These are phyloP conservation scores for Drosophila yakuba DNA, from an alignment of 1,140 invertebrate genomes.

Conservation along the genomic window DNA sequence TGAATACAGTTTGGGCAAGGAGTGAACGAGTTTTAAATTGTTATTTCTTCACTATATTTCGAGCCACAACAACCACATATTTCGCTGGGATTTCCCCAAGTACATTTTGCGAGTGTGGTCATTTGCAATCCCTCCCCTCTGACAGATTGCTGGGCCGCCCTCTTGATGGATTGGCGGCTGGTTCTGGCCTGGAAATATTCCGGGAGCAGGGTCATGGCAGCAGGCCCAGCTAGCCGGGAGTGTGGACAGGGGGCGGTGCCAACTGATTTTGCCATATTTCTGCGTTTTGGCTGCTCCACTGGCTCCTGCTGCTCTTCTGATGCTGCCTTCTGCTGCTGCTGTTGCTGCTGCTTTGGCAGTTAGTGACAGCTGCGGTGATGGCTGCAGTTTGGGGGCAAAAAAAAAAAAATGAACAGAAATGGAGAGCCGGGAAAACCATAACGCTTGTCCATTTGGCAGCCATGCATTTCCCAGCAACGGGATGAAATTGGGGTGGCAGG, in stretches of 20 bases:
- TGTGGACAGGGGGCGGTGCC: constrained; percentile 22
- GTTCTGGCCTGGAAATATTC: constrained; percentile 34
- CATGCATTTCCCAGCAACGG: constrained; percentile 24
- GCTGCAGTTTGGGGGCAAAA: constrained; percentile 25
- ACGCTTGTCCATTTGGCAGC: constrained; percentile 26
- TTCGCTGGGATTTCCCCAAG: background rate
- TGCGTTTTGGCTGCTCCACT: constrained; percentile 54
- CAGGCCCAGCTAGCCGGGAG: constrained; percentile 1
- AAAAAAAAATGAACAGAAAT: constrained; percentile 18
- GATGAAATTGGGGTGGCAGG: background rate
- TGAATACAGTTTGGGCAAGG: background rate
- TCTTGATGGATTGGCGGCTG: constrained; percentile 73
- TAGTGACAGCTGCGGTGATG: constrained; percentile 77
- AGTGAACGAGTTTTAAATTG: constrained; percentile 12
- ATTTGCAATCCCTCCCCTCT: constrained; percentile 60
- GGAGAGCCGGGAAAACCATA: constrained; percentile 34
- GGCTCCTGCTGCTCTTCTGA: constrained; percentile 23
- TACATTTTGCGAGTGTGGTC: constrained; percentile 34
- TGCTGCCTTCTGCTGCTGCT: constrained; percentile 15
- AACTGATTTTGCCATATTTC: constrained; percentile 53
- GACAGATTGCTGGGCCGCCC: constrained; percentile 68
- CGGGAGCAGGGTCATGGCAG: constrained; percentile 11
- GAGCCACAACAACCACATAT: background rate
- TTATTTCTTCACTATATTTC: background rate
- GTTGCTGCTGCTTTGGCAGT: constrained; percentile 56